A percentile compares a stretch with the other conserved stretches of the same genome.
phyloP scores from a whole-genome alignment of 2,888 invertebrate genomes.

The Ephialtes manifestator region DNA sequence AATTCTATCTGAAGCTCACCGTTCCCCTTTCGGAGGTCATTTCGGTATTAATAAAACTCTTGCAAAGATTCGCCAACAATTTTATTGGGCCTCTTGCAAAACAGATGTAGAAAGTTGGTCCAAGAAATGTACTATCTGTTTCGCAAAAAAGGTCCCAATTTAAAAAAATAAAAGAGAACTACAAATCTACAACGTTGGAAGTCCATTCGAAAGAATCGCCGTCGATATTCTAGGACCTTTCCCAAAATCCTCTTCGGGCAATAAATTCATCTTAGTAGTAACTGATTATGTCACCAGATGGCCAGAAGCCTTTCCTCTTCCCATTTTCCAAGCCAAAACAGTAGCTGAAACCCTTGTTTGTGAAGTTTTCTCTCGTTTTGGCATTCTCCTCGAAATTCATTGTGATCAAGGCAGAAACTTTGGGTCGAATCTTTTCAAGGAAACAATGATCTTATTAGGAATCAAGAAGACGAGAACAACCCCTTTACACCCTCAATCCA shows the following conservation, averaged over 20 bases:
- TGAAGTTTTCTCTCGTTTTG: too few species aligned
- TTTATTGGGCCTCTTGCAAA: slow-evolving; percentile 69
- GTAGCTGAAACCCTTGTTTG: too few species aligned
- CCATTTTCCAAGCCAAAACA: background rate
- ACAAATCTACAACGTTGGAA: slow-evolving; percentile 69
- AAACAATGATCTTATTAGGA: background rate
- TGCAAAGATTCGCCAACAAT: slow-evolving; percentile 71
- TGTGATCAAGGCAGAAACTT: background rate
- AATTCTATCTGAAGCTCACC: slow-evolving; percentile 69
- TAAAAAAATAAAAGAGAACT: slow-evolving; percentile 62
- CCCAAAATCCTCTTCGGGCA: slow-evolving; percentile 66
- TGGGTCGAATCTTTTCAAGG: background rate
- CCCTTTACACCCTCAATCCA: slow-evolving; percentile 63
- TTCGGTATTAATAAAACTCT: slow-evolving; percentile 75
- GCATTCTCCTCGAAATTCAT: background rate
- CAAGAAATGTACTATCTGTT: slow-evolving; percentile 69
- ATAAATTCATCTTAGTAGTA: slow-evolving; percentile 73
- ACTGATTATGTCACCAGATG: slow-evolving; percentile 75
- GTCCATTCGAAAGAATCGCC: slow-evolving; percentile 69
- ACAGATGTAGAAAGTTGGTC: slow-evolving; percentile 73
- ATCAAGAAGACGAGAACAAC: background rate
- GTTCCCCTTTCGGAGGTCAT: slow-evolving; percentile 74
- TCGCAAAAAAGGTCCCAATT: slow-evolving; percentile 69
- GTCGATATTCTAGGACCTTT: slow-evolving; percentile 73
- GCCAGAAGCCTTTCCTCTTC: slow-evolving; percentile 76